These are phyloP conservation scores for Protophormia terraenovae DNA, from an alignment of 2,888 invertebrate species.

Conservation along the genomic window DNA sequence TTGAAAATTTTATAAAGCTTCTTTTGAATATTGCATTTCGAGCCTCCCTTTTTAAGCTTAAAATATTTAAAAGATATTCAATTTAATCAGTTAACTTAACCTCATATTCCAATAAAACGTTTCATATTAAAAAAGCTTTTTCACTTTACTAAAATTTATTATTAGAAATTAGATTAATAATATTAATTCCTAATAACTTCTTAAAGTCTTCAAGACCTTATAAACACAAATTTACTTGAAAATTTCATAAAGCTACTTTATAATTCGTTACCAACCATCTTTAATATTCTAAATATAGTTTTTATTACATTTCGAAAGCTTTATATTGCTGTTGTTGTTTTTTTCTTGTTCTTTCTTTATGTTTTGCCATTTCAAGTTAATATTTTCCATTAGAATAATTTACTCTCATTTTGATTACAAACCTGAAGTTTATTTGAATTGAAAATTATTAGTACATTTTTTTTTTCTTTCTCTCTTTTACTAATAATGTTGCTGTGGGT, in stretches of 20 bases:
- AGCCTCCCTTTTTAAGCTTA: too few relatives aligned
- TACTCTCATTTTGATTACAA: slow-evolving; percentile 28
- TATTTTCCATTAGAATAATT: slow-evolving; percentile 54
- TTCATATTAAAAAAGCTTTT: neutral
- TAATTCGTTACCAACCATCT: neutral
- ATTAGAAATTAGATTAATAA: too few relatives aligned
- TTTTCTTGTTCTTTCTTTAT: neutral
- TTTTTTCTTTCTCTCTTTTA: neutral
- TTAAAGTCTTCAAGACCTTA: too few relatives aligned
- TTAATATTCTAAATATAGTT: neutral
- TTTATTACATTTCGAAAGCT: slow-evolving; percentile 5
- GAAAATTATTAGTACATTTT: slow-evolving; percentile 2
- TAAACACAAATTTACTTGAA: too few relatives aligned
- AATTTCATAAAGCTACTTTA: neutral
- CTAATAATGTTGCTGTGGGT: neutral
- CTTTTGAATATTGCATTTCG: too few relatives aligned
- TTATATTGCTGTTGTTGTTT: neutral
- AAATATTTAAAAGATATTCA: too few relatives aligned
- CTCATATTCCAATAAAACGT: neutral
- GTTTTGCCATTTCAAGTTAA: slow-evolving; percentile 37
- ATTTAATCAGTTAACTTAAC: too few relatives aligned
- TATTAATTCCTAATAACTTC: too few relatives aligned
- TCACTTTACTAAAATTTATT: neutral
- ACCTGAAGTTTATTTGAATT: slow-evolving; percentile 40
- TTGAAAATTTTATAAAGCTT: neutral